Evolutionary conservation across 2,113 vertebrate genomes (phyloP).

Genomic region (Gobiocypris rarus): DNA sequence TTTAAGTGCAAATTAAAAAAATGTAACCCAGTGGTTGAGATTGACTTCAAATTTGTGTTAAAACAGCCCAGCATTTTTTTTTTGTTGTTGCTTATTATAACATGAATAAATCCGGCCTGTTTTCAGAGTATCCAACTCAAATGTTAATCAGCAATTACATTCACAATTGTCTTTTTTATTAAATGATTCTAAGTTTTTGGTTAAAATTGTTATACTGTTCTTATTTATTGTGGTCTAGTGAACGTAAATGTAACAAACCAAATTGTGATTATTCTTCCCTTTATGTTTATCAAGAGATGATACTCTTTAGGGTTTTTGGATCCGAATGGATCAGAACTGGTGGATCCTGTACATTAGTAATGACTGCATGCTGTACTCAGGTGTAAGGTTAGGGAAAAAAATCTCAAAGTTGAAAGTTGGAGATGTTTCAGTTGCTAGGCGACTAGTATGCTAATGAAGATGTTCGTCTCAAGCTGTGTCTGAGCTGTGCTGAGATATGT

Average conservation of each 20-base stretch:
- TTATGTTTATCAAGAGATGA: not conserved
- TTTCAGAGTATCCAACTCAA: not conserved
- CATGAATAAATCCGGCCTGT: not conserved
- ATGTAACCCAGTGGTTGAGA: too few species aligned
- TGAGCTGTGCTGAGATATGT: slow-evolving; percentile 63
- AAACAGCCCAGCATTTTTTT: too few species aligned
- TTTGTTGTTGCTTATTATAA: not conserved
- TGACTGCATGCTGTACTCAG: slow-evolving; percentile 25
- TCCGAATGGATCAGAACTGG: not conserved
- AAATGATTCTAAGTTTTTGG: not conserved
- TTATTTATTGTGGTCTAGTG: not conserved
- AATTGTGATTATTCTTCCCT: not conserved
- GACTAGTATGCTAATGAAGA: slow-evolving; percentile 76
- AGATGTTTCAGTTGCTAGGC: slow-evolving; percentile 76
- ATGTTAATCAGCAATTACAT: not conserved
- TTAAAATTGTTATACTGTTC: not conserved
- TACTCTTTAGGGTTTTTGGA: not conserved
- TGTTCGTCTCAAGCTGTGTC: slow-evolving; percentile 71
- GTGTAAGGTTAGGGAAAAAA: slow-evolving; percentile 28
- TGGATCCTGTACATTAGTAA: slow-evolving; percentile 15
- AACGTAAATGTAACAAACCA: not conserved
- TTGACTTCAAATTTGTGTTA: too few species aligned
- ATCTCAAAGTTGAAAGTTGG: slow-evolving; percentile 46
- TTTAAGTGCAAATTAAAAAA: too few species aligned
- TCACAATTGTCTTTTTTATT: not conserved